Evolutionary conservation across 2,113 vertebrate genomes (phyloP), one percentile per base, ranked within the genome.

Genomic region (Connochaetes taurinus): DNA sequence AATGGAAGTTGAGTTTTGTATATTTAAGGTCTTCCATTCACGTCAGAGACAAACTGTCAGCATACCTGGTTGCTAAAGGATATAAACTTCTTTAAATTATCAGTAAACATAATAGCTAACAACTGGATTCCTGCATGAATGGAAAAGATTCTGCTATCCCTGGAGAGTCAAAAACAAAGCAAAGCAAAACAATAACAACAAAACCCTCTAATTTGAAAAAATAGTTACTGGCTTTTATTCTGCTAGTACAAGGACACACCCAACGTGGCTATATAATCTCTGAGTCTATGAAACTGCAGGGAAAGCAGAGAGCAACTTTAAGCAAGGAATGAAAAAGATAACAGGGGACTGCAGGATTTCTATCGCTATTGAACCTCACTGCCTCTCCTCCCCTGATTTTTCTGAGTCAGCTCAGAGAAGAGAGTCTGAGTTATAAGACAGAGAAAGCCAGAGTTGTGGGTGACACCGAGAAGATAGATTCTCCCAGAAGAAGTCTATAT

Each of bases 21-120:
- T 85, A 85, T 91, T 84, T 86, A 94, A 92, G 74, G 71, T 91
- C 88, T 91, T 94, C 43, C 13, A 5, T 91, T 45, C 91, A 33
- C 85, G 15, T 84, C 55, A 87, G 64, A 93, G 60, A 78, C 58
- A 91, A 89, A 94, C 82, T 87, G 33, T 91, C 88, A 98, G 57
- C 14, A 13, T 87, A 84, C 58, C 71, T 87, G 40, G 55, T 92
- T 97, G 95, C 95, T 87, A 95, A 89, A 57, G 17, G 40, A 87
- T 94, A 64, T 87, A 88, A 88, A 96, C 33, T 90, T 81, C 86
- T 85, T 53, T 94, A 90, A 96, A 94, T 96, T 60, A 91, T 58
- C 43, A 74, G 33, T 52, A 97, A 97, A 88, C 40, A 93, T 60
- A 78, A 91, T 91, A 87, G 83, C 87, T 93, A 97, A 85, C 62